Evolutionary conservation across 2,113 vertebrate genomes (phyloP).

Genomic region (Hypanus sabinus): DNA sequence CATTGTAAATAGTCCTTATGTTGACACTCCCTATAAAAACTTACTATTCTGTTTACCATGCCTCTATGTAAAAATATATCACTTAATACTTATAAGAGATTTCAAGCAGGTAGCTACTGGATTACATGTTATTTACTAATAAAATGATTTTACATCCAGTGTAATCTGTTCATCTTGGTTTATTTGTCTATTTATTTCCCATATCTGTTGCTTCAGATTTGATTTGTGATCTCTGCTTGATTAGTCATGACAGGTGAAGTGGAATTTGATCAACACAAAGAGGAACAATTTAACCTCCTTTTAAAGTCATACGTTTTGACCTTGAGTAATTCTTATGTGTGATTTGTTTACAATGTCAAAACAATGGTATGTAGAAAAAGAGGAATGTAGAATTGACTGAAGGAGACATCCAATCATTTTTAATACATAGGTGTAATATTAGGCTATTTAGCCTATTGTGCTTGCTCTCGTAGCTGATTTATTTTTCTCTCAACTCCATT

Average conservation of each 20-base stretch:
- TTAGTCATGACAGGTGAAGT: neutral
- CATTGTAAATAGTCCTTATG: neutral
- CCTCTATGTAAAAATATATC: neutral
- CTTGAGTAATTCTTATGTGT: neutral
- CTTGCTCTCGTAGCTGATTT: too few relatives aligned
- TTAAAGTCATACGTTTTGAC: neutral
- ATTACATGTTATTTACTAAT: neutral
- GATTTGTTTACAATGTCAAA: neutral
- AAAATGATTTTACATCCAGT: neutral
- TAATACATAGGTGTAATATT: too few relatives aligned
- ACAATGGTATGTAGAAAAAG: neutral
- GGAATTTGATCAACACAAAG: neutral
- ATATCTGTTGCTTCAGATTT: neutral
- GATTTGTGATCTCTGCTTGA: neutral
- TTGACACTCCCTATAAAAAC: neutral
- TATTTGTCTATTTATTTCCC: neutral
- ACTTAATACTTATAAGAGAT: neutral
- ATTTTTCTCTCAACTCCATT: too few relatives aligned
- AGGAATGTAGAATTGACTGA: neutral
- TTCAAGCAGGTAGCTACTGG: neutral
- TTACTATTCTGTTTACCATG: neutral
- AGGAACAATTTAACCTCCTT: neutral
- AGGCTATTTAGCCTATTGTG: too few relatives aligned
- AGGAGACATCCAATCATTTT: neutral
- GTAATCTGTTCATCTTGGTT: neutral